A percentile compares a stretch with the other conserved stretches of the same genome.
These are phyloP conservation scores for Saguinus midas DNA, from an alignment of 2,113 vertebrate genomes.

Conservation along the genomic window DNA sequence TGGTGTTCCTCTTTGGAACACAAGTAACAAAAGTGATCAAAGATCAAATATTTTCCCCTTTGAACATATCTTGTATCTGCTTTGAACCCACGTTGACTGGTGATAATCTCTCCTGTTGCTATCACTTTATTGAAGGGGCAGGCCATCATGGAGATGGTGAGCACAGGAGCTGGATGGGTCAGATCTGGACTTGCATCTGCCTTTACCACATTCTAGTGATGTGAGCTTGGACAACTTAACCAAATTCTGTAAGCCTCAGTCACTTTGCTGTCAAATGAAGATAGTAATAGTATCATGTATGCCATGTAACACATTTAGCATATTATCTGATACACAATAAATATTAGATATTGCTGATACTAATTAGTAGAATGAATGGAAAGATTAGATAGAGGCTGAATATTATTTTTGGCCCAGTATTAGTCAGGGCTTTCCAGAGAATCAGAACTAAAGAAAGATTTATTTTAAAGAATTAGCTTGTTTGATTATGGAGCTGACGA, in stretches of 20 bases:
- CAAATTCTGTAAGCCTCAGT: not conserved
- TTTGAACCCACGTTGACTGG: not conserved
- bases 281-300: not conserved
- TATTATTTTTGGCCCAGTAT: slow-evolving; percentile 29
- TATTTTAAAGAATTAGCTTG: not conserved
- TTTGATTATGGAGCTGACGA: not conserved
- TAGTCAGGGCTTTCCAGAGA: not conserved
- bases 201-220: not conserved
- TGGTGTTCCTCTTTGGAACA: not conserved
- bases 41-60: not conserved
- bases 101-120: not conserved
- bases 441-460: not conserved
- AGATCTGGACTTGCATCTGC: not conserved
- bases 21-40: not conserved
- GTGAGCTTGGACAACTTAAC: not conserved
- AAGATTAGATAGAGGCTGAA: not conserved
- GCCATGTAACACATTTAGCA: not conserved
- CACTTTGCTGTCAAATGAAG: not conserved
- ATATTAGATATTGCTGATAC: not conserved
- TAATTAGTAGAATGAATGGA: not conserved
- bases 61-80: not conserved
- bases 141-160: not conserved
- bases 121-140: not conserved
- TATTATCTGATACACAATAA: not conserved
- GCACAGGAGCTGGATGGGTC: not conserved